Base-by-base conservation (phyloP, 2,797 vertebrate genomes). In the Galaxias olidus region DNA sequence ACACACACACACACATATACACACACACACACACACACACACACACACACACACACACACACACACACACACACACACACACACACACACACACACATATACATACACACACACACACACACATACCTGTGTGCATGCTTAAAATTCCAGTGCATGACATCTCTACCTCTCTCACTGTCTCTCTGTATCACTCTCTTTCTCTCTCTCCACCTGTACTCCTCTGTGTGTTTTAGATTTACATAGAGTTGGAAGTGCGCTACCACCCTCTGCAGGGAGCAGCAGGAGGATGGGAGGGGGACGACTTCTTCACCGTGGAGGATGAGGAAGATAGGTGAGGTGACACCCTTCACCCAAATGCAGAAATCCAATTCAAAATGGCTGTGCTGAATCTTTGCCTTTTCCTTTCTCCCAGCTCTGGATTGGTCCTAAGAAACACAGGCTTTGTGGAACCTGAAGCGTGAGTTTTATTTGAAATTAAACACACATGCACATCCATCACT, bases 171-270 rank as follows among this genome's bases (percentile, higher is more conserved):
- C 14, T 53, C 50, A 20, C 42, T 18, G 4, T 0, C 19, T 57
- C 47, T 1, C 59, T 40, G 17, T 54, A 52, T 52, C 14, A 7
- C 17, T 30, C 30, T 30, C 30, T 30, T 30, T 6, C 30, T 30
- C 30, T 30, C 30, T 6, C 30, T 30, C 30, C 6, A 30, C 30
- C 30, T 17, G 1, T 71, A 30, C 76, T 19, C 43, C 56, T 62
- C 54, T 55, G 19, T 71, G 42, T 9, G 57, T 20, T 56, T 59
- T 61, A 99, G 96, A 95, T 98, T 61, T 92, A 91, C 15, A 84
- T 97, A 5, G 96, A 98, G 83, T 75, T 98, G 89, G 96, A 97
- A 57, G 86, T 98, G 66, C 88, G 88, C n/a, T 98, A 95, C 72
- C 92, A 93, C 55, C 95, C 95, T 9, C 84, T 96, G 10, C 91